Percentiles rank a stretch among this genome's conserved stretches.
These are phyloP conservation scores for Diarsia dahlii DNA, from an alignment of 2,888 invertebrate species.

Conservation along the genomic window DNA sequence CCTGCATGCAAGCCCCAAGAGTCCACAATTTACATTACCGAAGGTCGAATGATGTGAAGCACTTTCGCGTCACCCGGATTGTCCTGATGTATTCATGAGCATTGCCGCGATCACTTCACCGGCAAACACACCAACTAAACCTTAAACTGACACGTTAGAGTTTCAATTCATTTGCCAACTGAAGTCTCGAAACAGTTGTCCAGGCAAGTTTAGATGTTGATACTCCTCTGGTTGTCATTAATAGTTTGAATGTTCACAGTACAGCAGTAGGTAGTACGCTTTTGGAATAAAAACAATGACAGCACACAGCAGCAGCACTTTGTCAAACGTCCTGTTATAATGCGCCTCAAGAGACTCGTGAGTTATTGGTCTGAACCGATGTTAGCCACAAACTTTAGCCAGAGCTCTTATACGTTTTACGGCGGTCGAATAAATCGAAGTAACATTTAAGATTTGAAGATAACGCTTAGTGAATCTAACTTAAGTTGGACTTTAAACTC, in stretches of 20 bases:
- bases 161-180: conserved; percentile 59
- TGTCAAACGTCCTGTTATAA: conserved; percentile 46
- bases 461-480: conserved; percentile 55
- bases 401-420: conserved; percentile 40
- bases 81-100: conserved; percentile 72
- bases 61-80: conserved; percentile 68
- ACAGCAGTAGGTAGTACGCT: conserved; percentile 14
- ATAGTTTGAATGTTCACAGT: conserved; percentile 58
- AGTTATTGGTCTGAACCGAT: conserved; percentile 48
- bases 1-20: conserved; percentile 44
- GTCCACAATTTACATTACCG: conserved; percentile 63
- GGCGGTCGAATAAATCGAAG: conserved; percentile 54
- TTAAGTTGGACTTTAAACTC: conserved; percentile 52
- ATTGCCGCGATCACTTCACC: conserved; percentile 53
- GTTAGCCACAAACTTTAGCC: conserved; percentile 53
- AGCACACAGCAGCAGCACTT: conserved; percentile 39
- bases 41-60: conserved; percentile 69
- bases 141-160: conserved; percentile 58
- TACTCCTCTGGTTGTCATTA: conserved; percentile 68
- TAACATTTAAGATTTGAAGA: conserved; percentile 52
- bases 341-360: conserved; percentile 47
- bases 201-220: conserved; percentile 66
- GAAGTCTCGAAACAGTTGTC: conserved; percentile 29
- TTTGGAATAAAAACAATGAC: conserved; percentile 39
- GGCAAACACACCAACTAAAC: conserved; percentile 55